phyloP scores from a whole-genome alignment of 2,797 vertebrate genomes.

The Cirrhinus molitorella region DNA sequence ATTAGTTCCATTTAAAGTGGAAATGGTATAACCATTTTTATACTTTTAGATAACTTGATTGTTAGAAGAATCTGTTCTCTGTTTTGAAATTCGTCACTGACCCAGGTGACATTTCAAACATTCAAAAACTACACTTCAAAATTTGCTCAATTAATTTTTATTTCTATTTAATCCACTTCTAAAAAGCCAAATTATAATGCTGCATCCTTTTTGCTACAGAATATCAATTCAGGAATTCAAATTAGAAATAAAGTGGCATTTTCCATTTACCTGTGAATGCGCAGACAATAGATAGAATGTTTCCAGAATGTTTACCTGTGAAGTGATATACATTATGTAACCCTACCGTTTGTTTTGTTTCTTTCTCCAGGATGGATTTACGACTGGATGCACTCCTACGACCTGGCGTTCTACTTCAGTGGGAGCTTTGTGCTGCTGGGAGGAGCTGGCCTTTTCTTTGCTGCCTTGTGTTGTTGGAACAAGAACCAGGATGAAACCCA shows the following conservation, averaged over 20 bases:
- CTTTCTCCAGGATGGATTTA: slow-evolving; percentile 86
- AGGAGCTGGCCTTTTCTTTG: slow-evolving; percentile 79
- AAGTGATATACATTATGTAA: not conserved
- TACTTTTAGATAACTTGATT: not conserved
- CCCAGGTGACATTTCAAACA: not conserved
- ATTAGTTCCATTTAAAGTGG: too few relatives aligned
- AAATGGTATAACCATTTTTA: not conserved
- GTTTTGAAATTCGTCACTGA: not conserved
- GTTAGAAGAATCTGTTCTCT: not conserved
- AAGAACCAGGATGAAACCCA: slow-evolving; percentile 63
- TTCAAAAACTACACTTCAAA: too few relatives aligned
- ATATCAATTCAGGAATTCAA: not conserved
- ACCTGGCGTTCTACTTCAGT: slow-evolving; percentile 87
- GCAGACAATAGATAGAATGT: not conserved
- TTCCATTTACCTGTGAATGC: not conserved
- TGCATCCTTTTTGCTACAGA: too few relatives aligned
- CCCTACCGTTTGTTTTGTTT: not conserved
- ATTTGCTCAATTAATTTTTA: too few relatives aligned
- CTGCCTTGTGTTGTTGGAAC: slow-evolving; percentile 77
- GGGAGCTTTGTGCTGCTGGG: slow-evolving; percentile 84
- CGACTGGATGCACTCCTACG: slow-evolving; percentile 86
- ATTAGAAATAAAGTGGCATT: not conserved
- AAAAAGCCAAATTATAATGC: not conserved
- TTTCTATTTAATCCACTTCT: not conserved
- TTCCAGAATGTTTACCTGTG: not conserved